Conservation (phyloP, 2,797 vertebrate genomes). For the Poeciliopsis gracilis region DNA sequence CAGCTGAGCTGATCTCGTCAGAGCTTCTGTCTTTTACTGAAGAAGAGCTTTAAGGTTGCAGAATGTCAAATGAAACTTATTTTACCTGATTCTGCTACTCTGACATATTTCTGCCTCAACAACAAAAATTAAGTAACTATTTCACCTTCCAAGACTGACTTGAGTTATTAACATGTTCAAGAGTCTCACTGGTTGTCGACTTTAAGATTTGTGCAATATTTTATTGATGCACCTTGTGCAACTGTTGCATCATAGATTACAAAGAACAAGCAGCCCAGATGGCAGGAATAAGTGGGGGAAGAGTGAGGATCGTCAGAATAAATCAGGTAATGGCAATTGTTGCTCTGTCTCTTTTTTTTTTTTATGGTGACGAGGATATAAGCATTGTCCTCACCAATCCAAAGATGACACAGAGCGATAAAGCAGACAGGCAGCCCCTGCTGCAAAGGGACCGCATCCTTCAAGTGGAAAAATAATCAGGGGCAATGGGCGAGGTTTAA, state of each 20-base stretch:
- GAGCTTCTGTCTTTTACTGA: slow-evolving; percentile 11
- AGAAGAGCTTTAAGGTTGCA: slow-evolving; percentile 10
- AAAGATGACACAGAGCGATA: slow-evolving; percentile 61
- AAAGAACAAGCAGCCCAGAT: slow-evolving; percentile 48
- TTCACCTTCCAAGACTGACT: slow-evolving; percentile 52
- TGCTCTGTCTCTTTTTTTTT: slow-evolving; percentile 59
- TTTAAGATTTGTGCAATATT: slow-evolving; percentile 59
- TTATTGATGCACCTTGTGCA: slow-evolving; percentile 72
- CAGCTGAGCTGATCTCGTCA: slow-evolving; percentile 31
- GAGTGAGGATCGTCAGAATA: slow-evolving; percentile 64
- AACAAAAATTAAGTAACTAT: slow-evolving; percentile 25
- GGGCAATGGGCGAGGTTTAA: slow-evolving; percentile 39
- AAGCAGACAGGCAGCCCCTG: slow-evolving; percentile 48
- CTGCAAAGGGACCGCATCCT: slow-evolving; percentile 12
- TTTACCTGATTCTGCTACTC: slow-evolving; percentile 48
- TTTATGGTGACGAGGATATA: slow-evolving; percentile 47
- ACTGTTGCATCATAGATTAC: slow-evolving; percentile 77
- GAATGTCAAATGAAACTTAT: slow-evolving; percentile 32
- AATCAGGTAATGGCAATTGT: slow-evolving; percentile 72
- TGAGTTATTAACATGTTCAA: slow-evolving; percentile 60
- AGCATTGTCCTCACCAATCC: slow-evolving; percentile 34
- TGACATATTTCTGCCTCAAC: slow-evolving; percentile 4
- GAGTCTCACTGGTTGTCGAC: slow-evolving; percentile 58
- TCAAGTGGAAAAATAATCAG: slow-evolving; percentile 45
- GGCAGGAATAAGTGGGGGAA: slow-evolving; percentile 27